Percentiles rank a stretch among this genome's conserved stretches.
Evolutionary conservation across 2,113 vertebrate genomes (phyloP).

Genomic region (Geothlypis trichas): DNA sequence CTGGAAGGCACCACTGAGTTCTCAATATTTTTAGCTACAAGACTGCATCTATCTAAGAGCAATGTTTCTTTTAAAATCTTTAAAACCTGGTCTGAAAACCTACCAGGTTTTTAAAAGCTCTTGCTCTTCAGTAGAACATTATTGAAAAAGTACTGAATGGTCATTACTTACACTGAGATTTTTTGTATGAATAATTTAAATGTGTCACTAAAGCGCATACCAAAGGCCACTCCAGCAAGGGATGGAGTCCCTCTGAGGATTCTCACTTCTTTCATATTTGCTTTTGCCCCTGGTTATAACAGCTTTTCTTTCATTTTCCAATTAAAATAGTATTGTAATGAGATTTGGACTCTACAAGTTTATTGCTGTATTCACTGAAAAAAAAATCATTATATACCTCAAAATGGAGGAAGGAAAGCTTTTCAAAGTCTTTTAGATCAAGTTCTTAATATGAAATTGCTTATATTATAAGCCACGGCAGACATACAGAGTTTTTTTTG

Average conservation of each 20-base stretch:
- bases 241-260: background rate
- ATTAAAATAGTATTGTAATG: slow-evolving; percentile 14
- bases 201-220: background rate
- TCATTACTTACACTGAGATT: background rate
- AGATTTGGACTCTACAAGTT: background rate
- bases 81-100: background rate
- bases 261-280: background rate
- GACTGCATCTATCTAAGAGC: background rate
- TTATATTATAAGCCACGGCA: background rate
- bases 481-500: background rate
- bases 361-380: background rate
- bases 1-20: background rate
- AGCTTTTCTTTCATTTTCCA: slow-evolving; percentile 40
- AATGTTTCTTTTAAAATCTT: background rate
- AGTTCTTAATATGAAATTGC: background rate
- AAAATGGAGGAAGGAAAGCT: background rate
- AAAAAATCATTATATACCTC: background rate
- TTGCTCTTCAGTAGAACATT: background rate
- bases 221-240: background rate
- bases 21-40: background rate
- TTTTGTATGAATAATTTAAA: slow-evolving; percentile 15
- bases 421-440: background rate
- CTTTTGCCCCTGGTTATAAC: slow-evolving; percentile 16
- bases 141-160: background rate
- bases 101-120: background rate